These are phyloP conservation scores for Heteromurus nitidus DNA, from an alignment of 2,888 invertebrate species.

Conservation along the genomic window DNA sequence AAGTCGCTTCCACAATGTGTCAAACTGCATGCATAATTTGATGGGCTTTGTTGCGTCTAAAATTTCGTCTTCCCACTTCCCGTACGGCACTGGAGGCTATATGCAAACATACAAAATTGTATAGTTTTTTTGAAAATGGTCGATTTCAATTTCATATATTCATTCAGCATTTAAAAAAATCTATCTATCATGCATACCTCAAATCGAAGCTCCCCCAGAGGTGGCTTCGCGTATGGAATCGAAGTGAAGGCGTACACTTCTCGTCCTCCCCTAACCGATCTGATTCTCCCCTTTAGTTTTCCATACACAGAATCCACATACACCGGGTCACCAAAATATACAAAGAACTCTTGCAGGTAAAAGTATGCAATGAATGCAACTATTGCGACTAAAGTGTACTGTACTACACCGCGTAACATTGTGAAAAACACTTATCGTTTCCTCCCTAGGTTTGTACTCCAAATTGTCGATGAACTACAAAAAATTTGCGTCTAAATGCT, in stretches of 20 bases:
- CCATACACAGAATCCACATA: slow-evolving; percentile 45
- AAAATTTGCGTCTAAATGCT: too few relatives aligned
- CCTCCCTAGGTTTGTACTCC: too few relatives aligned
- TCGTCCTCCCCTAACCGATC: slow-evolving; percentile 30
- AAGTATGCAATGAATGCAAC: slow-evolving; percentile 36
- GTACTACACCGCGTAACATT: slow-evolving; percentile 42
- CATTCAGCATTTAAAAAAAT: not conserved
- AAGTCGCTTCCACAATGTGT: slow-evolving; percentile 26
- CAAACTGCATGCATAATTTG: slow-evolving; percentile 46
- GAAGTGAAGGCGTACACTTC: slow-evolving; percentile 38
- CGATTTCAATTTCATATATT: not conserved
- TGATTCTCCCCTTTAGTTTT: slow-evolving; percentile 32
- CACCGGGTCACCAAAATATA: slow-evolving; percentile 48
- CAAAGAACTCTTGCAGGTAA: slow-evolving; percentile 47
- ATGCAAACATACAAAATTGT: too few relatives aligned
- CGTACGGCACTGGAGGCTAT: slow-evolving; percentile 48
- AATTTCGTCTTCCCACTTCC: slow-evolving; percentile 58
- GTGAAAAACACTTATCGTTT: too few relatives aligned
- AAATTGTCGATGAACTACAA: too few relatives aligned
- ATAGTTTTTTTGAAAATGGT: not conserved
- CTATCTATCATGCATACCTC: slow-evolving; percentile 52
- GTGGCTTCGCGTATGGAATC: slow-evolving; percentile 49
- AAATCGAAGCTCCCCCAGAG: slow-evolving; percentile 43
- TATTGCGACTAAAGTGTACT: slow-evolving; percentile 22
- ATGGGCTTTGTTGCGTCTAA: slow-evolving; percentile 49